These are phyloP conservation scores for Ganaspis sp. DNA, from an alignment of 1,140 invertebrate genomes.

Conservation along the genomic window DNA sequence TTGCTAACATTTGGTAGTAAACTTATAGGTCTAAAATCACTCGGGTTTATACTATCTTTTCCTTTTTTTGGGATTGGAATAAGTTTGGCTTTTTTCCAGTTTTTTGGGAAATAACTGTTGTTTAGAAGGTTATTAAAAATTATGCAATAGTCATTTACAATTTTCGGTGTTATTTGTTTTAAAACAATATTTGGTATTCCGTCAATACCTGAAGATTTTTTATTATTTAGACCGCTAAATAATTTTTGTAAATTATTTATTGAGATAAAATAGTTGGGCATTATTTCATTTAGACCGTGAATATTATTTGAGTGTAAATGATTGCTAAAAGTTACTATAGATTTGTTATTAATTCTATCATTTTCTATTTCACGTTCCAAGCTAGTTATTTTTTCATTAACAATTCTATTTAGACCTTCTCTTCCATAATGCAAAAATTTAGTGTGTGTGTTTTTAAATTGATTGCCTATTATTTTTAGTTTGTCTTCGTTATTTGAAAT, in stretches of 20 bases:
- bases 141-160: background rate
- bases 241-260: background rate
- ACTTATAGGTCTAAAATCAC: background rate
- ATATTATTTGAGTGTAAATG: background rate
- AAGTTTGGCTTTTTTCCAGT: too few relatives aligned
- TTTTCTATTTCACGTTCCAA: background rate
- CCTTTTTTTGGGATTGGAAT: too few relatives aligned
- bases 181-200: background rate
- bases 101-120: too few relatives aligned
- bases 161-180: background rate
- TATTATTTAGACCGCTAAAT: background rate
- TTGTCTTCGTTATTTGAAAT: background rate
- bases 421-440: background rate
- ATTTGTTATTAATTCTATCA: background rate
- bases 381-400: background rate
- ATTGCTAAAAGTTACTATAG: background rate
- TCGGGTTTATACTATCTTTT: background rate
- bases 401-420: background rate
- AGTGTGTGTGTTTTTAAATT: background rate
- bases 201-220: background rate
- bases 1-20: background rate
- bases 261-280: background rate
- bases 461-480: too few relatives aligned
- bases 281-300: background rate
- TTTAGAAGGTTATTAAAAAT: too few relatives aligned